Evolutionary conservation across 2,888 invertebrate genomes (phyloP), one percentile per base, ranked within the genome.

Genomic region (Megastigmus dorsalis): DNA sequence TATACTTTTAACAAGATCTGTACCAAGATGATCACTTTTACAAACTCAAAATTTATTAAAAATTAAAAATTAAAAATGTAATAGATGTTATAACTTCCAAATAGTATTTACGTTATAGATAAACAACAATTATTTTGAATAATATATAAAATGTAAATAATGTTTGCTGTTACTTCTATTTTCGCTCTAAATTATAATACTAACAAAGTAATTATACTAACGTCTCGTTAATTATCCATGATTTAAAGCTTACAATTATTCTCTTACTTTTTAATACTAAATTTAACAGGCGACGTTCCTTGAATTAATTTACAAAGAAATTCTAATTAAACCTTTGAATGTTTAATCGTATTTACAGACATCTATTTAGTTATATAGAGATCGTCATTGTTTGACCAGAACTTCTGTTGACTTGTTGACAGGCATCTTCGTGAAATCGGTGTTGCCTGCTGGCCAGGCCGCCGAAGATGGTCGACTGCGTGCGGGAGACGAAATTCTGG

Each of bases 361-460:
- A 28, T n/a, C n/a, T n/a, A n/a, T n/a, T 43, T 60, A 20, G 1
- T 26, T 30, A 1, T 36, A 23, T 9, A 52, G 59, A 48, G 59
- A 68, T 63, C 36, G 43, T 54, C 4, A n/a, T 57, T 26, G 23
- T 15, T 52, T 66, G 36, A 72, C 50, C 43, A 52, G 15, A 13
- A 54, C 50, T 41, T 63, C 38, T 13, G 2, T n/a, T 48, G 50
- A 59, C 59, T 71, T 41, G n/a, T 71, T 43, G 33, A 20, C 79
- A 87, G 87, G 95, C 52, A 95, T 96, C 85, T 95, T 94, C 88
- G 93, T 96, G 80, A 95, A 95, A 87, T 95, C 95, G 84, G 95
- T 96, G 80, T 91, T 95, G 82, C 92, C 94, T 54, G 92, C 92
- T 85, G 96, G 96, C 48, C 94, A 95, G 86, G 95, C 96, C 45